Base-by-base conservation (phyloP, 2,113 vertebrate genomes). In the cat (Felis catus) region DNA sequence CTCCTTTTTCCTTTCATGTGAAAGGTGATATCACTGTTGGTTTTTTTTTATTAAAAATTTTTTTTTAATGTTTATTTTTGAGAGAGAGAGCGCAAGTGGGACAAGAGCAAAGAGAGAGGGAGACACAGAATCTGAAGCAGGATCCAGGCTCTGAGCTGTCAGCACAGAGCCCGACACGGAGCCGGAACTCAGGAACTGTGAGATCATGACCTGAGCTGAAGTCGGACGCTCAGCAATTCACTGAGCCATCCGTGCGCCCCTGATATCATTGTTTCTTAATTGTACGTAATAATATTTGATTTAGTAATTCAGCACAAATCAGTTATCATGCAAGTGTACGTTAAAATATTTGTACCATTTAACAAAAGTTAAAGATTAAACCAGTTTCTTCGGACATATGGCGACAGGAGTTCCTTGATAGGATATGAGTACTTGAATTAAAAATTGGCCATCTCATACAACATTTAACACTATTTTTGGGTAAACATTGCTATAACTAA, bases 271-370 rank as follows among this genome's bases (percentile, higher is more conserved):
- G 21, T 89, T 23, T 94, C 4, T 48, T 33, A 70, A 16, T 70
- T 91, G 51, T 90, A 45, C 15, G 13, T 90, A 36, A 31, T 27
- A n/a, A 73, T 66, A 55, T 96, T 87, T 70, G 14, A 21, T 66
- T 76, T 58, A 81, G 41, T 89, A 41, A 84, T 63, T 79, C 25
- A 91, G 23, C 23, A 78, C 23, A 97, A 33, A 83, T 80, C 11
- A 93, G 15, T 73, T 45, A 63, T 39, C 11, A 25, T 92, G 12
- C 87, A 94, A 83, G 65, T 91, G 39, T 58, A 66, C 66, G 36
- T 76, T 84, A 58, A 97, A 48, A 61, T 91, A 87, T 73, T 70
- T 90, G 10, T 96, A 84, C 86, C 27, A 27, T 82, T 89, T 94
- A 81, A 89, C 33, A 11, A 13, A 94, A 65, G 7, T 51, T 95